Percentiles rank a stretch among this genome's conserved stretches.
phyloP scores from a whole-genome alignment of 2,797 vertebrate genomes.

The Cynodonichthys magdalenae region DNA sequence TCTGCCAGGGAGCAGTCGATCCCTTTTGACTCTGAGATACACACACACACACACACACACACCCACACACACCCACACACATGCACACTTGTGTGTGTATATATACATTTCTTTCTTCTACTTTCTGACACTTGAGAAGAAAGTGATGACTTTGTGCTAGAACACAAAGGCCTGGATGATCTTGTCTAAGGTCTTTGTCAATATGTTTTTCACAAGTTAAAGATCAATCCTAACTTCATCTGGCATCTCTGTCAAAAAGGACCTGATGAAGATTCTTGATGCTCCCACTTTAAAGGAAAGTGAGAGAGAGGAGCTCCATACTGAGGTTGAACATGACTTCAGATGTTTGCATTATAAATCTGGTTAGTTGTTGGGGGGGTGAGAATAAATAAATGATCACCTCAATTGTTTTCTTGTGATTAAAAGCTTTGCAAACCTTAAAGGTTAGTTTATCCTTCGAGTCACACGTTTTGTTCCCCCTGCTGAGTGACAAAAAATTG shows the following conservation, averaged over 20 bases:
- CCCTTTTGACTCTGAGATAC: constrained; percentile 15
- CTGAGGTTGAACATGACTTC: constrained; percentile 29
- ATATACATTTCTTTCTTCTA: constrained; percentile 25
- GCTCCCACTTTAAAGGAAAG: constrained; percentile 11
- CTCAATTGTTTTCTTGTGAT: too few species aligned
- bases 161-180: constrained; percentile 28
- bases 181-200: constrained; percentile 49
- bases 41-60: constrained; percentile 3
- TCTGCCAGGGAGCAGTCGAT: constrained; percentile 28
- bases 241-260: constrained; percentile 33
- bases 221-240: constrained; percentile 67
- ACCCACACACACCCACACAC: too few species aligned
- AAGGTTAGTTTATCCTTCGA: too few species aligned
- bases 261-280: constrained; percentile 48
- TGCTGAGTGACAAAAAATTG: too few species aligned
- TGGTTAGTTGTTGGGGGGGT: not conserved
- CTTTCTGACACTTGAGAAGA: constrained; percentile 20
- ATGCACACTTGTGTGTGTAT: too few species aligned
- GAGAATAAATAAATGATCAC: not conserved
- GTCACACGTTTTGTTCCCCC: too few species aligned
- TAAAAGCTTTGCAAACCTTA: too few species aligned
- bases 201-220: constrained; percentile 42
- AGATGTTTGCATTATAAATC: constrained; percentile 1
- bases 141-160: constrained; percentile 29
- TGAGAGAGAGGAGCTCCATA: constrained; percentile 9